Base-by-base conservation (phyloP, 2,797 vertebrate genomes). In the Poeciliopsis infans region DNA sequence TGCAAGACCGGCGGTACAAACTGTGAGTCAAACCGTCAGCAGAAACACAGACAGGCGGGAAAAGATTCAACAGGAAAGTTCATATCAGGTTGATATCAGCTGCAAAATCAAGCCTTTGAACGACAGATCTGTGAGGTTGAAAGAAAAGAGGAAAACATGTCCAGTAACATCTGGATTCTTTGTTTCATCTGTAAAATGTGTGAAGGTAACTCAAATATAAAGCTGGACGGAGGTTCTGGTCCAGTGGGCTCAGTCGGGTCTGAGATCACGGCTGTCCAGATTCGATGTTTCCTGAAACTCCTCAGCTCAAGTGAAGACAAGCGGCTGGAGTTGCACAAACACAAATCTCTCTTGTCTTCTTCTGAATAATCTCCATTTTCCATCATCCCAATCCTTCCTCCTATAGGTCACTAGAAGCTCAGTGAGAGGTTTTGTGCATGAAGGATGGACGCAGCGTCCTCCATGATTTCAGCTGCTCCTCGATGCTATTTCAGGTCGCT, bases 401-500 rank as follows among this genome's bases (percentile, higher is more conserved):
- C 36, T 25, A 23, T 2, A 2, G 20, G 12, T 11, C 33, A 20
- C 33, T 1, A 7, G 33, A 4, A 7, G 5, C 45, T 28, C 41
- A 8, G 41, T 16, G 8, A 28, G 41, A 28, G 61, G 4, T 75
- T 64, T 51, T 57, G 31, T 59, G 33, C 49, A 74, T 59, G 70
- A 55, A 46, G 33, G 55, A 83, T 57, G 68, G 31, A 76, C 73
- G 23, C 45, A 74, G 33, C 10, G 33, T 68, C 36, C 69, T 53
- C 78, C 36, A 39, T 89, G 82, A 90, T 88, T 85, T 77, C 85
- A 82, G 75, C 78, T 74, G 78, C 79, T 36, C 84, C 59, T 11
- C 78, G 86, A 77, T 84, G 84, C 83, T 86, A 41, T 84, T 86
- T 87, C 83, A 87, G 85, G 74, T 82, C 70, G 0, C 61, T 72